phyloP scores from a whole-genome alignment of 2,113 vertebrate genomes.

The Mustelus asterias region DNA sequence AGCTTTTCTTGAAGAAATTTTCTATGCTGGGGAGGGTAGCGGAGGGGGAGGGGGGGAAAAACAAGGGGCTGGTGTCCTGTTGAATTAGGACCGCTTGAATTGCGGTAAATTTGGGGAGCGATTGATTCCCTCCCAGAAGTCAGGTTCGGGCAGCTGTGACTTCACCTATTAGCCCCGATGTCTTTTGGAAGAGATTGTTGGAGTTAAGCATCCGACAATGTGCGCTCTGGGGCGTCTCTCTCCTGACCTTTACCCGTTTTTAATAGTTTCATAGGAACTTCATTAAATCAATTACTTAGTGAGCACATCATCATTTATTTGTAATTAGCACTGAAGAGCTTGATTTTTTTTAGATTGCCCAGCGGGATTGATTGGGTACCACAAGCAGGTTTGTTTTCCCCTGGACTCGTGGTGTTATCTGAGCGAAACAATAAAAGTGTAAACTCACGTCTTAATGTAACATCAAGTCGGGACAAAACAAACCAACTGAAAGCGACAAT shows the following conservation, averaged over 20 bases:
- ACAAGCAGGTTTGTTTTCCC: conserved; percentile 58
- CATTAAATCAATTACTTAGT: conserved; percentile 87
- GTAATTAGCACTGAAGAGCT: conserved; percentile 67
- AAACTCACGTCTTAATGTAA: conserved; percentile 62
- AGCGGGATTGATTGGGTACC: conserved; percentile 57
- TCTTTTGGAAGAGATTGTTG: conserved; percentile 72
- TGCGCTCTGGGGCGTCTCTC: conserved; percentile 68
- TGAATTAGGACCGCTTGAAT: conserved; percentile 46
- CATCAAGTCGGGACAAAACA: conserved; percentile 54
- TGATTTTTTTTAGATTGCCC: conserved; percentile 54
- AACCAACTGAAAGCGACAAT: conserved; percentile 41
- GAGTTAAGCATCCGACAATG: conserved; percentile 81
- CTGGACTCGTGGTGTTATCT: conserved; percentile 61
- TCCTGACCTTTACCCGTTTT: conserved; percentile 77
- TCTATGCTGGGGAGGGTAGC: neutral
- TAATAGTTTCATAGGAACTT: conserved; percentile 85
- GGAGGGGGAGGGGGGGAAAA: too few relatives aligned
- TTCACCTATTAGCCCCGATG: conserved; percentile 83
- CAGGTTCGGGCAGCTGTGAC: conserved; percentile 66
- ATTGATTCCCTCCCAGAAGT: conserved; percentile 54
- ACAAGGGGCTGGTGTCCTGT: conserved; percentile 41
- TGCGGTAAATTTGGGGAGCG: conserved; percentile 45
- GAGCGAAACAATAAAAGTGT: conserved; percentile 50
- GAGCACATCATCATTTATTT: conserved; percentile 78
- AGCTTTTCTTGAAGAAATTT: conserved; percentile 37